Base-by-base conservation (phyloP, 1,140 invertebrate species). In the Anastrepha obliqua region DNA sequence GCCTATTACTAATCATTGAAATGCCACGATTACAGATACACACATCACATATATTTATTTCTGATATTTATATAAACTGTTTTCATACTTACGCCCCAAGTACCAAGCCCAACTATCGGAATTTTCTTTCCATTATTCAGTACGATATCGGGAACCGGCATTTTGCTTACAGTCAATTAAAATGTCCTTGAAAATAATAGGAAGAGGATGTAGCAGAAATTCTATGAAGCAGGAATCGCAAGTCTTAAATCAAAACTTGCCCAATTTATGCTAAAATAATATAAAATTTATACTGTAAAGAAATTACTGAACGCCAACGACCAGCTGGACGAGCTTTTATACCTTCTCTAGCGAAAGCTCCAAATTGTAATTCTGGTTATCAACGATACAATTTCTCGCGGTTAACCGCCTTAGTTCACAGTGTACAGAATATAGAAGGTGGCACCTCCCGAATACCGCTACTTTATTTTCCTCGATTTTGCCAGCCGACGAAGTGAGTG, bases 71-170 rank as follows among this genome's bases (percentile, higher is more conserved):
- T 89, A 29, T 81, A 59, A 55, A 29, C 20, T 87, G 29, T 2
- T 51, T 39, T 60, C 3, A 85, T 91, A 93, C 94, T 94, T 93
- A 97, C 96, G 90, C 96, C 95, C 96, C 96, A 98, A 5, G 97
- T 97, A 42, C 97, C 97, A 6, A 97, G 93, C 15, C 97, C 97
- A 65, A 97, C 90, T 2, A 95, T 92, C 0, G 97, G 97, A 62
- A 96, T 95, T 81, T 94, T 91, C 64, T 93, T 90, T 55, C 96
- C 97, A 93, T 95, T 96, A 90, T 95, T 96, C 2, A 97, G 93
- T 86, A 94, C 94, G 6, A 96, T 90, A 5, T 90, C 93, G 9
- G 95, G 95, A 86, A 95, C 94, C 70, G 86, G 51, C 88, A 88
- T 88, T 70, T 87, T 88, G 81, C 59, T 59, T n/a, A 44, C 7